phyloP scores from a whole-genome alignment of 2,797 vertebrate species.

The Manis crassicaudata region DNA sequence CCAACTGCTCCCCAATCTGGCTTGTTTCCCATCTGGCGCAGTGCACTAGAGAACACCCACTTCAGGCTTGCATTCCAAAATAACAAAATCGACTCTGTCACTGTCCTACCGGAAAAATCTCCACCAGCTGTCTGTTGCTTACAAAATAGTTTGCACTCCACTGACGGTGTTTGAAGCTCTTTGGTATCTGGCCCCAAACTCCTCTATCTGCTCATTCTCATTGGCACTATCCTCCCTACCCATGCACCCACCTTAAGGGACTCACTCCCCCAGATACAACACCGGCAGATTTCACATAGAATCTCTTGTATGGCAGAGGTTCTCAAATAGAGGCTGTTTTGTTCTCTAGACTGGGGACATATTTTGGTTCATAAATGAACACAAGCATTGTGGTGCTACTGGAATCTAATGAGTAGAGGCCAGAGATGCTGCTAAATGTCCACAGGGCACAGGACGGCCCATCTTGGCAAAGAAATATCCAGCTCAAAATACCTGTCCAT shows the following conservation, averaged over 20 bases:
- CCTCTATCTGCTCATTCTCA: background rate
- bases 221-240: background rate
- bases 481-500: background rate
- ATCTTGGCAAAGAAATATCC: background rate
- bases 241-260: background rate
- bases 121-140: background rate
- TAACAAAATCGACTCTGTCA: background rate
- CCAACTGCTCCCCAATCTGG: background rate
- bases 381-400: background rate
- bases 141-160: background rate
- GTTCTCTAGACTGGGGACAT: background rate
- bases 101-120: background rate
- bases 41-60: background rate
- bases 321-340: background rate
- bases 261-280: fast-evolving
- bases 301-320: background rate
- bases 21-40: background rate
- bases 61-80: background rate
- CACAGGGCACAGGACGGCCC: background rate
- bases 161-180: background rate
- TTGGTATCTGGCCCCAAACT: background rate
- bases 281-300: background rate
- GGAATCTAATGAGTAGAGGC: background rate
- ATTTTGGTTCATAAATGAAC: background rate
- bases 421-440: background rate